These are phyloP conservation scores for Pogonocherus hispidulus DNA, from an alignment of 2,888 invertebrate species.

Conservation along the genomic window DNA sequence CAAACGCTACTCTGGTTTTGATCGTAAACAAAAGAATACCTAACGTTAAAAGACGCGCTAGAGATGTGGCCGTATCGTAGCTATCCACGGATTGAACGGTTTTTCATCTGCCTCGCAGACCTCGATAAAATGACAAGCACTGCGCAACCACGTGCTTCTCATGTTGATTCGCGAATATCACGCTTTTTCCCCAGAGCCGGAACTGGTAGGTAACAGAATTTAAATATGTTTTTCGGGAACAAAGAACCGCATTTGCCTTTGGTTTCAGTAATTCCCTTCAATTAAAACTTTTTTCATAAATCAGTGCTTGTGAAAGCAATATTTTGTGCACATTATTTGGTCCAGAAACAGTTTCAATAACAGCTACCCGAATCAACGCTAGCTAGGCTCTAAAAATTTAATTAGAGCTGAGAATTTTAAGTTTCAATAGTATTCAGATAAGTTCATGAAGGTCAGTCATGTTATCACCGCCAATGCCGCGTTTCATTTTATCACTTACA, in stretches of 20 bases:
- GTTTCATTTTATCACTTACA: no score
- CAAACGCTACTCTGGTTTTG: neutral
- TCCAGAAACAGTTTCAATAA: no score
- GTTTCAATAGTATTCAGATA: no score
- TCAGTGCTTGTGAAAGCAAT: no score
- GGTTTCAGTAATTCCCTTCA: neutral
- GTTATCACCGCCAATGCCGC: no score
- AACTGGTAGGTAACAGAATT: neutral
- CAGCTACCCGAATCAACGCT: no score
- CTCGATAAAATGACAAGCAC: constrained; percentile 16
- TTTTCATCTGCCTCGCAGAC: constrained; percentile 18
- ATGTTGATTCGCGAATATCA: constrained; percentile 18
- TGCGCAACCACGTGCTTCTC: constrained; percentile 21
- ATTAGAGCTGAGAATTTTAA: no score
- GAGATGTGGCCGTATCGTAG: constrained; percentile 11
- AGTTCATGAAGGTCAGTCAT: no score
- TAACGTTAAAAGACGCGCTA: constrained; percentile 1
- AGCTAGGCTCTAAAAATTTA: no score
- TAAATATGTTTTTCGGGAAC: neutral
- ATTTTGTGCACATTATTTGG: no score
- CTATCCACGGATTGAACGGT: constrained; percentile 16
- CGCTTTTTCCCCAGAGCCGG: neutral
- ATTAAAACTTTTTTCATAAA: no score
- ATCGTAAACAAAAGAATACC: constrained; percentile 1
- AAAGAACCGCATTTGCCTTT: neutral